Evolutionary conservation across 1,140 invertebrate genomes (phyloP), one percentile per base, ranked within the genome.

Genomic region (Bombus breviceps): DNA sequence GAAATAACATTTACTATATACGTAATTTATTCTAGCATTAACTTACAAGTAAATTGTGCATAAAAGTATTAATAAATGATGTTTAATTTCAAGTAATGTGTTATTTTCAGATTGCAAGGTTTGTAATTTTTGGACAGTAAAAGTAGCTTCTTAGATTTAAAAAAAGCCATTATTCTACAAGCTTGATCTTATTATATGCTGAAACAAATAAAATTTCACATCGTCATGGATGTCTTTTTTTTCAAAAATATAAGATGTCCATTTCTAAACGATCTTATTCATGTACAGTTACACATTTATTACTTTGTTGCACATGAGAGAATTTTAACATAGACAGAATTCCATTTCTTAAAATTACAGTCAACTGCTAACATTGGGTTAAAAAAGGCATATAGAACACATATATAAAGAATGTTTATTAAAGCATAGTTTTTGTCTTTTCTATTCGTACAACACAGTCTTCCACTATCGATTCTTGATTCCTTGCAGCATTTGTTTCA

Each of bases 391-490:
- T 69, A 68, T 68, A 57, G 3, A 22, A 47, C 39, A 47, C n/a
- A 39, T 32, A 32, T 62, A 66, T 12, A 47, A 83, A 22, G 1
- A 57, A 22, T 57, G 22, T 71, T 59, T 47, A 34, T 59, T 79
- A 59, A 3, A 59, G 3, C 9, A 41, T 69, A 43, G n/a, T 62
- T 43, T 76, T 66, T 39, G 41, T 66, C 37, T 43, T 53, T 22
- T 76, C 41, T 66, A 84, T 41, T 79, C 5, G 4, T 59, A 84
- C 47, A 57, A 71, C 22, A 15, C 47, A 79, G 22, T 34, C 15
- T 32, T 79, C 39, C 28, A 68, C 39, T 25, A 10, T 28, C 28
- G 47, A 3, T 34, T 71, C 47, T 25, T 78, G n/a, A 43, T 43
- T 69, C 12, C 4, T 34, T 22, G 22, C 6, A 34, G 37, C n/a